phyloP scores from a whole-genome alignment of 2,113 vertebrate genomes.

The Lasiurus cinereus region DNA sequence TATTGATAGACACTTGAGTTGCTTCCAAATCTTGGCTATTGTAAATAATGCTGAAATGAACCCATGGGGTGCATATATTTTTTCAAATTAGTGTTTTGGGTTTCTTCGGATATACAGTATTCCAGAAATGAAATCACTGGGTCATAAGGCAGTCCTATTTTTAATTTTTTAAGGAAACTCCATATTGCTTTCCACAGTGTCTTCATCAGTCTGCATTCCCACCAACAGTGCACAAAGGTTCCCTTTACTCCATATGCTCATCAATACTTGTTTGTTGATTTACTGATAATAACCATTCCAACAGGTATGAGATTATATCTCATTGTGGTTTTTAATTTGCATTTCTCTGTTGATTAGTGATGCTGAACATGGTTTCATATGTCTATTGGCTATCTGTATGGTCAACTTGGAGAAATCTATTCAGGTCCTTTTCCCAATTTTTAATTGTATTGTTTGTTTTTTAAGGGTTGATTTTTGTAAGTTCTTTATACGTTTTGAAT shows the following conservation, averaged over 20 bases:
- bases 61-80: not conserved
- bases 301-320: not conserved
- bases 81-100: not conserved
- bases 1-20: not conserved
- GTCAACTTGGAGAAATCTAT: not conserved
- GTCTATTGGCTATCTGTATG: not conserved
- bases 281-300: not conserved
- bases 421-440: not conserved
- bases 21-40: not conserved
- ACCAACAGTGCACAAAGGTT: too few species aligned
- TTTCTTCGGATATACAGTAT: not conserved
- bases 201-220: too few species aligned
- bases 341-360: not conserved
- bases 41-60: not conserved
- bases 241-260: too few species aligned
- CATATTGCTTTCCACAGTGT: too few species aligned
- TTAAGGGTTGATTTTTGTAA: not conserved
- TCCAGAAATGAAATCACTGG: not conserved
- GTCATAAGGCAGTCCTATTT: too few species aligned
- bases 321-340: not conserved
- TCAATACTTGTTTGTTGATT: not conserved
- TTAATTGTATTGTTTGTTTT: not conserved
- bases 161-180: too few species aligned
- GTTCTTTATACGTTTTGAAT: not conserved
- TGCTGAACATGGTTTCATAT: not conserved